Conservation (phyloP, 37 sponge, comb jelly and placozoan genomes). For the Geodia barretti region DNA sequence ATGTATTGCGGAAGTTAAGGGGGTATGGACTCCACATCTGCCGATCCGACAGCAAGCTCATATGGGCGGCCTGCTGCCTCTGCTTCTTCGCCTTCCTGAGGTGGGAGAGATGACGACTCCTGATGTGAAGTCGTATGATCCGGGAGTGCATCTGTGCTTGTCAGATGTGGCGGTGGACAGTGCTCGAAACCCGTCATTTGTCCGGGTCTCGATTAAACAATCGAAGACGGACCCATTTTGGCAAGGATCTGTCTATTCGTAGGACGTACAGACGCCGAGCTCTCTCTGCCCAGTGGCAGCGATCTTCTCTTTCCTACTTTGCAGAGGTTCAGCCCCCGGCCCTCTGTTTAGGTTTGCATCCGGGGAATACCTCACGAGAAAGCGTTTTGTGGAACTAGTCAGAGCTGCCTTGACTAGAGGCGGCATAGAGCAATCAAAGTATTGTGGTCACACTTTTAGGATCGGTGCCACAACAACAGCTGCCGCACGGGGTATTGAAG, state of each 20-base stretch:
- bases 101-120: constrained; percentile 25
- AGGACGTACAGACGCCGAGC: too few relatives aligned
- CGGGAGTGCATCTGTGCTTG: constrained; percentile 3
- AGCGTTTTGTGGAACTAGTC: background rate
- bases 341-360: background rate
- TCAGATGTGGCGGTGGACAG: constrained; percentile 23
- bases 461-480: constrained; percentile 10
- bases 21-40: background rate
- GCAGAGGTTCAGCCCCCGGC: background rate
- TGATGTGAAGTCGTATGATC: constrained; percentile 6
- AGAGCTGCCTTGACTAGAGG: background rate
- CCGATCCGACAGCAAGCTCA: constrained; percentile 2
- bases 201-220: constrained; percentile 20
- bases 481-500: background rate
- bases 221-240: constrained; percentile 56
- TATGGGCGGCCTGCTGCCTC: constrained; percentile 37
- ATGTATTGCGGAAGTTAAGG: constrained; percentile 1
- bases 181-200: background rate
- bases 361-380: background rate
- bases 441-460: background rate
- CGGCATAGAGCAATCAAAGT: background rate
- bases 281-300: too few relatives aligned
- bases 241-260: constrained; percentile 14
- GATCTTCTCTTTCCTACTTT: too few relatives aligned
- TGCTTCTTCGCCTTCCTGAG: constrained; percentile 46